Conservation (phyloP, 2,797 vertebrate genomes). For the Rhincodon typus region DNA sequence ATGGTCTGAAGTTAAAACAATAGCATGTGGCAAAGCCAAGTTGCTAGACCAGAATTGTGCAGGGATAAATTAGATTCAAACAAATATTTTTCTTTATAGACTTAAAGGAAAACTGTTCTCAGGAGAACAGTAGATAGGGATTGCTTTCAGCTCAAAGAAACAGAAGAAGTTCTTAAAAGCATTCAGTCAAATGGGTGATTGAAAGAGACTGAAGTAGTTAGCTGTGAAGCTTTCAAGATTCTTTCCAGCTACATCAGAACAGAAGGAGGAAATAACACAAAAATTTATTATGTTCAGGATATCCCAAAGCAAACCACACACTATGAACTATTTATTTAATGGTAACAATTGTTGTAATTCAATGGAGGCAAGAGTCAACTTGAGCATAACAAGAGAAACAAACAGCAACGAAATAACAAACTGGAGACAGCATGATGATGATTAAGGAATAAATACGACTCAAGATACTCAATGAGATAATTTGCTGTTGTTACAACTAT, state of each 20-base stretch:
- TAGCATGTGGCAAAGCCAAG: background rate
- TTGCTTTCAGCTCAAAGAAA: background rate
- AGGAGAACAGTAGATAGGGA: background rate
- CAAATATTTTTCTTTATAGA: background rate
- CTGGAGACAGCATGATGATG: background rate
- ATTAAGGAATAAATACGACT: background rate
- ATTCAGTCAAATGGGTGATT: background rate
- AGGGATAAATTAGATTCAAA: background rate
- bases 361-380: background rate
- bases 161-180: background rate
- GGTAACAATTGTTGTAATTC: background rate
- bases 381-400: background rate
- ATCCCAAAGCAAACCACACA: background rate
- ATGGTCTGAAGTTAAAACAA: background rate
- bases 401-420: background rate
- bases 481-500: background rate
- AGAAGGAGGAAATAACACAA: background rate
- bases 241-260: background rate
- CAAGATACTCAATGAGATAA: background rate
- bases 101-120: constrained; percentile 3
- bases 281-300: background rate
- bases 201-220: background rate
- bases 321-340: background rate
- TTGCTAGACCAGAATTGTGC: too few relatives aligned
- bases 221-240: background rate